phyloP scores from a whole-genome alignment of 2,797 vertebrate species.

The Urophycis tenuis region DNA sequence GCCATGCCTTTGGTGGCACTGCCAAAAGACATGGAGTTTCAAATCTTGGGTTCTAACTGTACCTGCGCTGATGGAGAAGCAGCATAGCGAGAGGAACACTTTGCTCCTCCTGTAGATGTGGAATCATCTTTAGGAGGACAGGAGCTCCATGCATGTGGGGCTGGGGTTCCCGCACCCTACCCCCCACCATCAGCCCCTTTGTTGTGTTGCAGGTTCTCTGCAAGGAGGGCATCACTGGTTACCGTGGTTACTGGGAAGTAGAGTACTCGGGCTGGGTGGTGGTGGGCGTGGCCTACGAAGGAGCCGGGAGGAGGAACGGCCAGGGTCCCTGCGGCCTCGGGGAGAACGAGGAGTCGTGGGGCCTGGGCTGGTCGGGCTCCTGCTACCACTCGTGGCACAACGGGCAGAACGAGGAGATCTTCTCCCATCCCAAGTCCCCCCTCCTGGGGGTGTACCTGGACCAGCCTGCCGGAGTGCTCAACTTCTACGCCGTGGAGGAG shows the following conservation, averaged over 20 bases:
- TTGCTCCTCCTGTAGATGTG: too few relatives aligned
- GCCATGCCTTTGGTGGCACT: too few relatives aligned
- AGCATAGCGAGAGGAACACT: too few relatives aligned
- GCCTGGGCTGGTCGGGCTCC: constrained; percentile 60
- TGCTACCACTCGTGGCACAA: constrained; percentile 59
- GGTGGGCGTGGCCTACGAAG: constrained; percentile 47
- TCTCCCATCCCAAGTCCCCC: neutral
- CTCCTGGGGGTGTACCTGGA: constrained; percentile 57
- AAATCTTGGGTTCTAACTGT: neutral
- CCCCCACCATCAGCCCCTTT: neutral
- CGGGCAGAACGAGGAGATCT: constrained; percentile 27
- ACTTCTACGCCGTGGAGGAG: constrained; percentile 59
- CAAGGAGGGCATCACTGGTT: constrained; percentile 58
- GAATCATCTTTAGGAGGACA: too few relatives aligned
- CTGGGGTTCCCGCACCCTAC: neutral
- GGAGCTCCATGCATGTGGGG: too few relatives aligned
- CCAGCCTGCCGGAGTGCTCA: constrained; percentile 60
- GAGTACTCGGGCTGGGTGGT: constrained; percentile 56
- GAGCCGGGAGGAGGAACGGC: constrained; percentile 49
- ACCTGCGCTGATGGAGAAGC: too few relatives aligned
- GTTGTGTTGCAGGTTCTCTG: constrained; percentile 53
- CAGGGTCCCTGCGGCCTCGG: constrained; percentile 59
- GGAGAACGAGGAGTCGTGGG: constrained; percentile 67
- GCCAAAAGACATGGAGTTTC: too few relatives aligned
- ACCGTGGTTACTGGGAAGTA: constrained; percentile 64